Conservation (phyloP, 2,888 invertebrate genomes). For the Zonitis immaculata region DNA sequence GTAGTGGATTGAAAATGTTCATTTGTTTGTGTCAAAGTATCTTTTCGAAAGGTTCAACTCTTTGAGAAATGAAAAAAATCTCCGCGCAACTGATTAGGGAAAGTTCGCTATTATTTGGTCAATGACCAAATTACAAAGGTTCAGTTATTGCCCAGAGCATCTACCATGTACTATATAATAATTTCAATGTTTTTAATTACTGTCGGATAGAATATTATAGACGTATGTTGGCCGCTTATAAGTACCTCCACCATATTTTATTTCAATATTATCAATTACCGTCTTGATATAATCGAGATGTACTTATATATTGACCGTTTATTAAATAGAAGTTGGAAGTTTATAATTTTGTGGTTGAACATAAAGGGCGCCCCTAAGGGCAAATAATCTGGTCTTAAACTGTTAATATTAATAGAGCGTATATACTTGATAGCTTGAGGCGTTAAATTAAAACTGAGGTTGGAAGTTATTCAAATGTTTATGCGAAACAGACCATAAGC, state of each 20-base stretch:
- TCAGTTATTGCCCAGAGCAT: background rate
- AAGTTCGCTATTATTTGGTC: too few species aligned
- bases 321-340: too few species aligned
- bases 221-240: too few species aligned
- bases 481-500: background rate
- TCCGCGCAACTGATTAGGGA: too few species aligned
- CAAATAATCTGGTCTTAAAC: background rate
- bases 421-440: background rate
- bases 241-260: background rate
- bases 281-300: background rate
- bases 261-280: background rate
- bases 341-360: background rate
- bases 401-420: background rate
- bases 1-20: background rate
- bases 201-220: too few species aligned
- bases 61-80: too few species aligned
- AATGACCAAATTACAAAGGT: background rate
- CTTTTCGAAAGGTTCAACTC: background rate
- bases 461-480: background rate
- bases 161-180: too few species aligned
- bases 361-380: background rate
- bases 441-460: background rate
- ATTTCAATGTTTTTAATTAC: too few species aligned
- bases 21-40: background rate
- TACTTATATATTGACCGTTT: too few species aligned